Conservation (phyloP, 2,888 invertebrate genomes). For the Diadegma fenestrale region DNA sequence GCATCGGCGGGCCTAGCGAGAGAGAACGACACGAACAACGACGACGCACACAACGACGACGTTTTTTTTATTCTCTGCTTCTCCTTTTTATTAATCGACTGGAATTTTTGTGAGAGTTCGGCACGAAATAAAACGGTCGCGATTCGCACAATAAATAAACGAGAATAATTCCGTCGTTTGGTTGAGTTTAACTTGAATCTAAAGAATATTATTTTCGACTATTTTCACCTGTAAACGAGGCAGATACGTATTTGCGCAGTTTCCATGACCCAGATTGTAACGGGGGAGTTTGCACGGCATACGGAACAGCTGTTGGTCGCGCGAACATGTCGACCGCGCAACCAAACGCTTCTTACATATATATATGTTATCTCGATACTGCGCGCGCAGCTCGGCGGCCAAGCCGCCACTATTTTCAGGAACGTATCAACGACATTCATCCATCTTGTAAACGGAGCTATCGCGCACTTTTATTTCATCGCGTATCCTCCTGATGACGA, state of each 20-base stretch:
- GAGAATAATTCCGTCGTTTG: not conserved
- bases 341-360: constrained; percentile 77
- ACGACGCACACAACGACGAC: constrained; percentile 16
- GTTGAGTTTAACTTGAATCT: not conserved
- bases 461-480: constrained; percentile 10
- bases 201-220: constrained; percentile 56
- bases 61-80: constrained; percentile 29
- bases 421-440: constrained; percentile 70
- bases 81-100: constrained; percentile 69
- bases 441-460: not conserved
- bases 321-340: constrained; percentile 82
- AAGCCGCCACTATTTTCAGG: constrained; percentile 81
- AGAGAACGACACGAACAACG: constrained; percentile 66
- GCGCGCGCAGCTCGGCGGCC: constrained; percentile 84
- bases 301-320: constrained; percentile 84
- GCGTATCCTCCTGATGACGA: constrained; percentile 35
- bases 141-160: constrained; percentile 35
- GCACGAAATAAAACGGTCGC: constrained; percentile 48
- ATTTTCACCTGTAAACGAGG: constrained; percentile 46
- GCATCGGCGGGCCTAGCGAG: constrained; percentile 71
- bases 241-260: constrained; percentile 81
- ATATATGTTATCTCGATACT: constrained; percentile 75
- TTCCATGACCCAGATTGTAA: constrained; percentile 84
- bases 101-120: constrained; percentile 67
- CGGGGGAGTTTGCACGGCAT: constrained; percentile 84